These are phyloP conservation scores for Corydoras sp. DNA, from an alignment of 2,113 vertebrate genomes.

Conservation along the genomic window DNA sequence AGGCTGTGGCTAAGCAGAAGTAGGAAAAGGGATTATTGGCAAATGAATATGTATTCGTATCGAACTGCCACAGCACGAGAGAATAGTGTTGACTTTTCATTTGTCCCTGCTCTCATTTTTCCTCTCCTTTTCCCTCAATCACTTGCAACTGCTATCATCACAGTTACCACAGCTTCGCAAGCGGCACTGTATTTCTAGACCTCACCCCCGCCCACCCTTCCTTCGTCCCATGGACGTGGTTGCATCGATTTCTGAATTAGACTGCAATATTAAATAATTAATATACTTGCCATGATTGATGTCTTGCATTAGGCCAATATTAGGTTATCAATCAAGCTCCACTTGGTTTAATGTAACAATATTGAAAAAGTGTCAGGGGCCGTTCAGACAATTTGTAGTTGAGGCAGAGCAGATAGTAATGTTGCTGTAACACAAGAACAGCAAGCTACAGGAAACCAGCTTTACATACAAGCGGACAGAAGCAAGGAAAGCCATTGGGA, in stretches of 20 bases:
- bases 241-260: slow-evolving; percentile 98
- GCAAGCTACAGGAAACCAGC: slow-evolving; percentile 56
- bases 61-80: slow-evolving; percentile 63
- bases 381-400: slow-evolving; percentile 98
- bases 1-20: slow-evolving; percentile 74
- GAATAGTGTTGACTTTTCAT: slow-evolving; percentile 63
- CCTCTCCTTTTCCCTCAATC: slow-evolving; percentile 5
- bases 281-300: slow-evolving; percentile 99
- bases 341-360: slow-evolving; percentile 99
- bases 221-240: slow-evolving; percentile 52
- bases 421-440: slow-evolving; percentile 76
- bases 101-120: slow-evolving; percentile 52
- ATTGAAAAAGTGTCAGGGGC: slow-evolving; percentile 98
- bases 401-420: slow-evolving; percentile 86
- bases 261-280: slow-evolving; percentile 99
- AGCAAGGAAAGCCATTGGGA: background rate
- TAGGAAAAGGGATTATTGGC: slow-evolving; percentile 82
- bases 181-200: slow-evolving; percentile 2
- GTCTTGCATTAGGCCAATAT: slow-evolving; percentile 99
- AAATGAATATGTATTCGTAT: slow-evolving; percentile 92
- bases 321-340: slow-evolving; percentile 99
- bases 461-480: slow-evolving; percentile 42
- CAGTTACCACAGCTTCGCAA: slow-evolving; percentile 21
- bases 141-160: background rate
- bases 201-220: slow-evolving; percentile 58